Base-by-base conservation (phyloP, 1,140 invertebrate species). In the Agrilus planipennis region DNA sequence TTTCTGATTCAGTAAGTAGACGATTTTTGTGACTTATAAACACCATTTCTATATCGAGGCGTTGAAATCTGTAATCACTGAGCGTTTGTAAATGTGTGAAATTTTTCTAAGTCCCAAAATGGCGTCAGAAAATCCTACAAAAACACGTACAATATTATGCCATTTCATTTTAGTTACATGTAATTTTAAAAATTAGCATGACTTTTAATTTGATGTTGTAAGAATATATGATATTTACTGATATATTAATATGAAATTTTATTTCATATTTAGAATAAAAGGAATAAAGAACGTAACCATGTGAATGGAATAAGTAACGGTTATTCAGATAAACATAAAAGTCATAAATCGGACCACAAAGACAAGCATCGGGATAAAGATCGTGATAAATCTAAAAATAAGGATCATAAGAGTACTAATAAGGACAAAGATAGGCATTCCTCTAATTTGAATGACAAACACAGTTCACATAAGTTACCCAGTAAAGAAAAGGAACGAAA, bases 91-190 rank as follows among this genome's bases (percentile, higher is more conserved):
- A 4, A 21, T 21, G 21, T 21, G 19, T 12, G 32, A 77, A 79
- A 79, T 70, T 81, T 80, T 81, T 80, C 77, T 80, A 83, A 81
- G 78, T 81, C 78, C 77, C 73, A 81, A 81, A 78, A 81, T 81
- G 79, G 79, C 79, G 79, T 77, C 79, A 75, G 71, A 69, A 32
- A 32, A 32, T 32, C 15, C 7, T n/a, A 9, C 7, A 32, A 9
- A 9, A 32, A 32, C 7, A 32, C 14, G 14, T 27, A 9, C 12
- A 27, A 27, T 9, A 27, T 27, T 5, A 25, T 25, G 5, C 11
- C 22, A 25, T n/a, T n/a, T n/a, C n/a, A n/a, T n/a, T n/a, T n/a
- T n/a, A n/a, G n/a, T n/a, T 6, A 25, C 5, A 6, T 25, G 22
- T 6, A 25, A 6, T 6, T 25, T 25, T 25, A 5, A 25, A 25